These are phyloP conservation scores for Drosophila serrata DNA, from an alignment of 1,140 invertebrate species.

Conservation along the genomic window DNA sequence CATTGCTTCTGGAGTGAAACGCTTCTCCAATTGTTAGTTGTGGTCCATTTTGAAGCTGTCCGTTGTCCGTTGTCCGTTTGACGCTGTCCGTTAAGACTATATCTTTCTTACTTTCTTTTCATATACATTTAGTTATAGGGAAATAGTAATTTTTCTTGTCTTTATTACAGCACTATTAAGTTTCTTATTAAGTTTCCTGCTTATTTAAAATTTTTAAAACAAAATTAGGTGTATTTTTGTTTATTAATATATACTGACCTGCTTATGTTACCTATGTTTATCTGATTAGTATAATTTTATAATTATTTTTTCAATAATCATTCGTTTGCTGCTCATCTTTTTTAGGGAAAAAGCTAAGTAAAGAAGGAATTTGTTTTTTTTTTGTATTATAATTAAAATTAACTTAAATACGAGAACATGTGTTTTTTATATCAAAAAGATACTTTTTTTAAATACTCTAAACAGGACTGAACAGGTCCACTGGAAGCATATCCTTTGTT, in stretches of 20 bases:
- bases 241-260: neutral
- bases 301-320: neutral
- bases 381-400: no score
- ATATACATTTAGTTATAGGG: no score
- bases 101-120: neutral
- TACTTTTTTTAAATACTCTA: neutral
- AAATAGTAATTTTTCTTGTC: no score
- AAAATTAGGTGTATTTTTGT: neutral
- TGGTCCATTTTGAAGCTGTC: neutral
- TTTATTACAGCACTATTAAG: no score
- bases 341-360: no score
- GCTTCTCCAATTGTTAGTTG: neutral
- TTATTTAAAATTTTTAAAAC: no score
- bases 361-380: no score
- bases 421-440: neutral
- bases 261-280: neutral
- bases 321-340: neutral
- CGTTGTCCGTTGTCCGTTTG: neutral
- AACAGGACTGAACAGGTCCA: no score
- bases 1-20: slow-evolving; percentile 19
- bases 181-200: no score
- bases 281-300: neutral
- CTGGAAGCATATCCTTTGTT: neutral
- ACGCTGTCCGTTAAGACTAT: neutral
- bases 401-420: no score